Evolutionary conservation across 2,888 invertebrate species (phyloP), one percentile per base, ranked within the genome.

Genomic region (Miltochrista miniata): DNA sequence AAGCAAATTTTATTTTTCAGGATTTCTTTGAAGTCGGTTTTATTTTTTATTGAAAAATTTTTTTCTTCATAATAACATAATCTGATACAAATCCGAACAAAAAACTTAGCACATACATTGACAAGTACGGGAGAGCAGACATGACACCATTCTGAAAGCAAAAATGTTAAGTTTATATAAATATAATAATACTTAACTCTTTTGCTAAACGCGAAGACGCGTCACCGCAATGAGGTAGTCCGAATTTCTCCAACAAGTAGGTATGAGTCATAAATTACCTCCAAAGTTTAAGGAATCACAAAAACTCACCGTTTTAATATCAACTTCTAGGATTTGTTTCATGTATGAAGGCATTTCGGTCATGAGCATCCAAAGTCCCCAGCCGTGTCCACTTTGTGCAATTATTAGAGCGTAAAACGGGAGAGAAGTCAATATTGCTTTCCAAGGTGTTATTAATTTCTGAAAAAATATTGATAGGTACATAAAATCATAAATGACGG

Each of bases 41-140:
- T n/a, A n/a, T n/a, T n/a, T n/a, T n/a, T n/a, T n/a, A n/a, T n/a
- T n/a, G n/a, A n/a, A n/a, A n/a, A n/a, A n/a, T n/a, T n/a, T n/a
- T n/a, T n/a, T 92, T 83, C 48, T 85, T 92, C 48, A 83, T 92
- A 2, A 94, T 85, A 0, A 93, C 70, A 46, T 84, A 89, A 72
- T 96, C 95, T 0, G 96, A 94, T 0, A 79, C 5, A 59, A 79
- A 83, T 2, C 88, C 88, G 11, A 83, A 66, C 0, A 86, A 86
- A 41, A 89, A 87, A 37, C 86, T 63, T 46, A 95, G 74, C 7
- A 95, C 31, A 90, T 95, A 96, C 85, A 96, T 95, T 0, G 92
- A 93, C 30, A 96, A 77, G 73, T 96, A 96, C 0, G 96, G 96
- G 9, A 96, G 75, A 0, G 96, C 94, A 7, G 96, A 96, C 48